A percentile compares a stretch with the other conserved stretches of the same genome.
These are phyloP conservation scores for Myanophis thanlyinensis DNA, from an alignment of 2,113 vertebrate species.

Conservation along the genomic window DNA sequence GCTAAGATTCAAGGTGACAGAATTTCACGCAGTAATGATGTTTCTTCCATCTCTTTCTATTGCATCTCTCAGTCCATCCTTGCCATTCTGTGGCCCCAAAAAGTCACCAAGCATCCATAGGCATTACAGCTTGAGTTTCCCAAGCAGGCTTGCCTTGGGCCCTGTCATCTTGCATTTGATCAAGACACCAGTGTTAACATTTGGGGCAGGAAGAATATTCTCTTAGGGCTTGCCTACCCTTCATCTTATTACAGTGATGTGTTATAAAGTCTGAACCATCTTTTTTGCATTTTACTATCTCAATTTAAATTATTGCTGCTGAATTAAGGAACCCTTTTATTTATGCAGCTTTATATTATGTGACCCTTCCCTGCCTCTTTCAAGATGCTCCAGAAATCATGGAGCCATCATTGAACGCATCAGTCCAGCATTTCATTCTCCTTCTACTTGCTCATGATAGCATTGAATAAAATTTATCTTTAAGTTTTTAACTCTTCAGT, in stretches of 20 bases:
- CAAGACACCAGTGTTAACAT: not conserved
- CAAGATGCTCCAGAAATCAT: not conserved
- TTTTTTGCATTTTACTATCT: constrained; percentile 8
- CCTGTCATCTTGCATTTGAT: constrained; percentile 33
- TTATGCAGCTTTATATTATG: not conserved
- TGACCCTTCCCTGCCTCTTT: not conserved
- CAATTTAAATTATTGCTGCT: not conserved
- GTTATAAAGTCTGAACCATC: not conserved
- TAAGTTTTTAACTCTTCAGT: not conserved
- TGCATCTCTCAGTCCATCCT: not conserved
- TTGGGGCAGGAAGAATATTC: not conserved
- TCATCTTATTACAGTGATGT: not conserved
- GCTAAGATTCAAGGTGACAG: not conserved
- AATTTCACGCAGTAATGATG: not conserved
- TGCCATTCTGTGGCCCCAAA: not conserved
- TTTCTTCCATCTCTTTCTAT: not conserved
- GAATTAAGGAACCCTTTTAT: not conserved
- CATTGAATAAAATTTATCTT: not conserved
- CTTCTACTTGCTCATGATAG: not conserved
- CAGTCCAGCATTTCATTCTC: not conserved
- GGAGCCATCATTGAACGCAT: not conserved
- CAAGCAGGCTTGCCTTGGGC: not conserved
- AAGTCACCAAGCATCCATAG: not conserved
- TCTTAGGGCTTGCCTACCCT: constrained; percentile 1
- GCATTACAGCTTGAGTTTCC: rapidly evolving